Conservation (phyloP, 1,140 invertebrate species). For the Magallana angulata region DNA sequence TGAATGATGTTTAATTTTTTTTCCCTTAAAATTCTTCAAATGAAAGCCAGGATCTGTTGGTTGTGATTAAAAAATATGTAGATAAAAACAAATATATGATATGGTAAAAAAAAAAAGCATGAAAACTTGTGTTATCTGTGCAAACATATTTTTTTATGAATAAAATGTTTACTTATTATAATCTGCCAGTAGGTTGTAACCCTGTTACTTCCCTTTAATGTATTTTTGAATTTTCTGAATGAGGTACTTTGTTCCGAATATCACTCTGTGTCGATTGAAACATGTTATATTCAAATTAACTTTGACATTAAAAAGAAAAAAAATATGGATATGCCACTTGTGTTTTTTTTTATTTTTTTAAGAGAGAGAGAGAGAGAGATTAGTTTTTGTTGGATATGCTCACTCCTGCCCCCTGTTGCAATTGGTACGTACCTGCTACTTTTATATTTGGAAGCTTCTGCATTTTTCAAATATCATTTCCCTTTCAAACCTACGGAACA, state of each 20-base stretch:
- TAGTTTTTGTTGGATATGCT: neutral
- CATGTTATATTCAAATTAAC: neutral
- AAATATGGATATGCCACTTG: neutral
- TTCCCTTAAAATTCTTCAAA: too few species aligned
- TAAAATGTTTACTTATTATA: neutral
- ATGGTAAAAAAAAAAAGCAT: too few species aligned
- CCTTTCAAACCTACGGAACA: too few species aligned
- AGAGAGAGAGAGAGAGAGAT: neutral
- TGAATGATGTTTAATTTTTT: too few species aligned
- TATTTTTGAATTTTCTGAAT: neutral
- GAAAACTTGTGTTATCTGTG: too few species aligned
- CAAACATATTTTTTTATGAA: neutral
- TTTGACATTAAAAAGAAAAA: constrained; percentile 18
- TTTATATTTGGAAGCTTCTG: neutral
- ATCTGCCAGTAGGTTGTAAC: constrained; percentile 18
- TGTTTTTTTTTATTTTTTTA: neutral
- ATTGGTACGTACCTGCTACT: too few species aligned
- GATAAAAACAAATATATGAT: too few species aligned
- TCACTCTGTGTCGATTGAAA: neutral
- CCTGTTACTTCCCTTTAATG: neutral
- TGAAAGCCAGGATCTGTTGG: too few species aligned
- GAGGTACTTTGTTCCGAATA: neutral
- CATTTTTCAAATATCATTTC: too few species aligned
- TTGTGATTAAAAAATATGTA: too few species aligned
- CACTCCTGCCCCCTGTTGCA: too few species aligned